A percentile compares a stretch with the other conserved stretches of the same genome.
Conservation (phyloP, 2,113 vertebrate species). For the Cinclus mexicanus region DNA sequence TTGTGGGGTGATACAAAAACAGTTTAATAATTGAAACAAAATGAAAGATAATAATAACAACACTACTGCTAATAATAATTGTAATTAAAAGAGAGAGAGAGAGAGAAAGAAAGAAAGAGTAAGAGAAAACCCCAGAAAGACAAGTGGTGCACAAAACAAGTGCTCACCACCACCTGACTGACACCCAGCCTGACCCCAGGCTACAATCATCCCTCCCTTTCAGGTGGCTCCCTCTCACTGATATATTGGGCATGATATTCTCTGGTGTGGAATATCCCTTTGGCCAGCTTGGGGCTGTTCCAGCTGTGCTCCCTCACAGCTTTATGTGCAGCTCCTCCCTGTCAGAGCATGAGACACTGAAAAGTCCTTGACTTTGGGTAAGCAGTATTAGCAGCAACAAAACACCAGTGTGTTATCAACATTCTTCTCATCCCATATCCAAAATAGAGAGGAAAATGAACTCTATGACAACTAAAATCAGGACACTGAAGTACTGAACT, state of each 20-base stretch:
- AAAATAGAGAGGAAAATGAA: background rate
- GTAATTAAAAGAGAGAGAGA: background rate
- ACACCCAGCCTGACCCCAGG: background rate
- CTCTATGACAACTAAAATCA: background rate
- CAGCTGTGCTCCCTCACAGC: background rate
- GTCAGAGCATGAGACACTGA: background rate
- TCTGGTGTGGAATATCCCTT: background rate
- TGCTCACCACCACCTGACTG: background rate
- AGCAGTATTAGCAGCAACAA: background rate
- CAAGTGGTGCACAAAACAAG: too few relatives aligned
- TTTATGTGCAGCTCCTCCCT: background rate
- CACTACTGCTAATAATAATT: background rate
- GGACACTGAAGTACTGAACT: background rate
- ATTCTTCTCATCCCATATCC: background rate
- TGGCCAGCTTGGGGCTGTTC: background rate
- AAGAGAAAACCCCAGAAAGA: background rate
- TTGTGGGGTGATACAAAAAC: background rate
- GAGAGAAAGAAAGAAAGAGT: background rate
- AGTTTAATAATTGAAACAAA: background rate
- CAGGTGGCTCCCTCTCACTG: background rate
- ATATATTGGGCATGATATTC: background rate
- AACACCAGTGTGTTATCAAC: background rate
- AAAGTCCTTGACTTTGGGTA: background rate
- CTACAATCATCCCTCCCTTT: accelerated
- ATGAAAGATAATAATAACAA: background rate